Evolutionary conservation across 1,140 invertebrate genomes (phyloP), one percentile per base, ranked within the genome.

Genomic region (Neodiprion pinetum): DNA sequence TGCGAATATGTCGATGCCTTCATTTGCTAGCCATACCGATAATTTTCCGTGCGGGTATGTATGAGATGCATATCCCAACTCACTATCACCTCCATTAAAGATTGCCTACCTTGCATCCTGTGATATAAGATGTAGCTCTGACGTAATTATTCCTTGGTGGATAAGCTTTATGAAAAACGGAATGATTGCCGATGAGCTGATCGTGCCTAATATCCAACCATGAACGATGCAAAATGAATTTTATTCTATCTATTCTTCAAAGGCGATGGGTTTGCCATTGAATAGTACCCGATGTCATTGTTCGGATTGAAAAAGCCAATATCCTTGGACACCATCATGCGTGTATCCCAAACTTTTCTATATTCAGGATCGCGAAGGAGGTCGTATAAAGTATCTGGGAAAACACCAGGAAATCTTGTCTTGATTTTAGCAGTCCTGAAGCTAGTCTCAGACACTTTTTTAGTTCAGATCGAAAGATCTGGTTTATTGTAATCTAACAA

Each of bases 231-330:
- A 97, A 91, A 40, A 97, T 94, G 89, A 97, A 97, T 88, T 98
- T 96, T 21, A 21, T 21, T 21, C 17, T 21, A 21, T 77, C 96
- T 90, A 85, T 96, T 96, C 88, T 95, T 95, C 81, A 97, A 90
- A 12, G 96, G 96, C 28, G 95, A 91, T 48, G 96, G 94, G 82
- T 95, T 96, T 70, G 94, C 93, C 90, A 97, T 93, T 75, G 96
- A 94, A 89, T 97, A 97, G 87, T 98, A 98, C 71, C 96, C 96
- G 76, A 98, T 92, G 87, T 97, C 96, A 85, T 97, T 97, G 85
- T 97, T 97, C 65, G 96, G 95, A 90, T 97, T 97, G 80, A 98
- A 91, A 85, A 93, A 95, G 23, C 96, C 96, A 74, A 97, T 96
- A 84, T 97, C 95, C 81, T 93, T 93, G 7, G 95, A 94, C 71